These are phyloP conservation scores for Diarsia brunnea DNA, from an alignment of 2,888 invertebrate genomes.

Conservation along the genomic window DNA sequence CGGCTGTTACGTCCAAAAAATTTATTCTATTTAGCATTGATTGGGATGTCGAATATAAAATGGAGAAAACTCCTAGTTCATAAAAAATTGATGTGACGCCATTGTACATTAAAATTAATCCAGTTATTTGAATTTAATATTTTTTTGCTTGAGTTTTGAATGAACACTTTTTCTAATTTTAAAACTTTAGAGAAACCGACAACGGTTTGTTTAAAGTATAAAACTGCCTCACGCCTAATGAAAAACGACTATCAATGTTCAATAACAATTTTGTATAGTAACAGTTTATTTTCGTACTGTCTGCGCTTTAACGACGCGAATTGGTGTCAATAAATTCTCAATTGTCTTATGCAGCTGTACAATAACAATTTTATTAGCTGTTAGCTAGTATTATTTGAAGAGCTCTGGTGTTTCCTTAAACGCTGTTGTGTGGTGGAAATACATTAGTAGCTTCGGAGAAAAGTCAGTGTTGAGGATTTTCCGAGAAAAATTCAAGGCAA, in stretches of 20 bases:
- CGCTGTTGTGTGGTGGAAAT: not conserved
- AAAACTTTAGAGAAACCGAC: not conserved
- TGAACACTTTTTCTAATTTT: too few species aligned
- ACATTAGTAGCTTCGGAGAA: not conserved
- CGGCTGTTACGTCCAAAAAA: too few species aligned
- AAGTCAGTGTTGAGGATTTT: not conserved
- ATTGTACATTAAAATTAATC: too few species aligned
- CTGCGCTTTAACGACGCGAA: slow-evolving; percentile 20
- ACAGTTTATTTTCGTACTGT: slow-evolving; percentile 11
- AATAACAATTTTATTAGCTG: not conserved
- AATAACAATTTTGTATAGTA: not conserved
- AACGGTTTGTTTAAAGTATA: not conserved
- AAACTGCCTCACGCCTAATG: not conserved
- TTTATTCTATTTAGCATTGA: too few species aligned
- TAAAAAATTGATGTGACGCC: too few species aligned
- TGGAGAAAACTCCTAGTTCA: too few species aligned
- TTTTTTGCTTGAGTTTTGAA: too few species aligned
- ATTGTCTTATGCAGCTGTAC: slow-evolving; percentile 12
- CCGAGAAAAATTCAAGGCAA: not conserved
- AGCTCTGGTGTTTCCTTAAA: not conserved
- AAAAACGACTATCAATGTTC: not conserved
- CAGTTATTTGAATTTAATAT: too few species aligned
- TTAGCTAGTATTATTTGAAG: not conserved
- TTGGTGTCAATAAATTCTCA: slow-evolving; percentile 28
- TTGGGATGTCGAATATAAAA: too few species aligned